phyloP scores from a whole-genome alignment of 2,888 invertebrate species.

The Phoronis australis region DNA sequence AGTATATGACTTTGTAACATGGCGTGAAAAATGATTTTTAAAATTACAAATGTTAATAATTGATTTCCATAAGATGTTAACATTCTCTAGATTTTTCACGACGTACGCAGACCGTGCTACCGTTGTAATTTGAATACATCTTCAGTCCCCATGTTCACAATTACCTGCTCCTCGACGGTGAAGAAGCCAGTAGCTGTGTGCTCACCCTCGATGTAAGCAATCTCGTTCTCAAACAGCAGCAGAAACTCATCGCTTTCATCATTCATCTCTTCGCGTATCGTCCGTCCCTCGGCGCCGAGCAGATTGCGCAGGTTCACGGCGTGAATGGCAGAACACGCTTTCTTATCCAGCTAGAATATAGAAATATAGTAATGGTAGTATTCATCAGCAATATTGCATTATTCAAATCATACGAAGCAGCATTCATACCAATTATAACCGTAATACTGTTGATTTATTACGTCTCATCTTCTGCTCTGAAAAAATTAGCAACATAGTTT shows the following conservation, averaged over 20 bases:
- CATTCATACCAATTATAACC: not conserved
- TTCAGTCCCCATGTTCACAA: not conserved
- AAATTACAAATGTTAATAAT: no score
- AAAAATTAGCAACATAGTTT: no score
- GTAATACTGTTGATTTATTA: not conserved
- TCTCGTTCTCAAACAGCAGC: slow-evolving; percentile 79
- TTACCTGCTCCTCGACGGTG: slow-evolving; percentile 76
- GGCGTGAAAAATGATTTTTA: no score
- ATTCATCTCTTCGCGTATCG: slow-evolving; percentile 91
- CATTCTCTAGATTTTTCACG: no score
- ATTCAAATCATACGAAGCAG: not conserved
- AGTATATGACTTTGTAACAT: no score
- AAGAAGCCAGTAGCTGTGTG: slow-evolving; percentile 95
- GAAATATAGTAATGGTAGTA: not conserved
- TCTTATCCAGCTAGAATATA: slow-evolving; percentile 70
- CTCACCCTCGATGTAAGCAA: slow-evolving; percentile 96
- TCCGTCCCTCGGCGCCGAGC: slow-evolving; percentile 87
- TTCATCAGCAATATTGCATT: not conserved
- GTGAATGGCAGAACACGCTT: slow-evolving; percentile 95
- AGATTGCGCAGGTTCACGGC: slow-evolving; percentile 96
- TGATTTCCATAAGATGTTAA: no score
- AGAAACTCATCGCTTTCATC: slow-evolving; percentile 97
- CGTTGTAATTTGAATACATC: no score
- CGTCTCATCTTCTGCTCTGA: not conserved
- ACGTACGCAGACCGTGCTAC: no score